A percentile compares a stretch with the other conserved stretches of the same genome.
These are phyloP conservation scores for Drosophila mercatorum DNA, from an alignment of 2,888 invertebrate genomes.

Conservation along the genomic window DNA sequence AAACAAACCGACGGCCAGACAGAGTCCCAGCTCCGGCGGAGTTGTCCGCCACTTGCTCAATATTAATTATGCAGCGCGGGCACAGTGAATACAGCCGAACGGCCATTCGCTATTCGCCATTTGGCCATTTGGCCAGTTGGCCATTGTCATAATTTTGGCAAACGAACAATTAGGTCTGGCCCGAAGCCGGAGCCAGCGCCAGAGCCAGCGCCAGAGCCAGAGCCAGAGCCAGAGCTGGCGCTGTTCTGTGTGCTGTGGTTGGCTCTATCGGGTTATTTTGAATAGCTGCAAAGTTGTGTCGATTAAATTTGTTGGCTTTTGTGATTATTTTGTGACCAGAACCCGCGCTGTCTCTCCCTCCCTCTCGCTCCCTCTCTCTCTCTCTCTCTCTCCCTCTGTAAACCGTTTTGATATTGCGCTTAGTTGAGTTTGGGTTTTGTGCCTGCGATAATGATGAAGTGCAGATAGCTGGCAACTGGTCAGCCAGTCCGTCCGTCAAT, in stretches of 20 bases:
- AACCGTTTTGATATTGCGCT: not conserved
- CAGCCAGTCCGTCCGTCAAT: conserved; percentile 1
- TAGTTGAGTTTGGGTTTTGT: conserved; percentile 32
- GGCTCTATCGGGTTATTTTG: conserved; percentile 14
- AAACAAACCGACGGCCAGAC: conserved; percentile 3
- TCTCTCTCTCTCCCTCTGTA: not conserved
- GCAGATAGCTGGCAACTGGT: conserved; percentile 15
- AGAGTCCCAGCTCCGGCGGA: not conserved
- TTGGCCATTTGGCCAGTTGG: conserved; percentile 21
- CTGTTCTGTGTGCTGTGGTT: not conserved
- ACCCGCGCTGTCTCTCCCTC: not conserved
- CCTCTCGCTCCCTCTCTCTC: not conserved
- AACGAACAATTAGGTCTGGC: conserved; percentile 64
- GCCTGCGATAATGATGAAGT: conserved; percentile 29
- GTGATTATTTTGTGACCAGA: conserved; percentile 46
- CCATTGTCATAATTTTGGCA: conserved; percentile 64
- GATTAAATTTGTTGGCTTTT: conserved; percentile 60
- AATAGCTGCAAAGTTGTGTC: conserved; percentile 50
- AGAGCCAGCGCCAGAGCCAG: not conserved
- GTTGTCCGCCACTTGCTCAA: conserved; percentile 51
- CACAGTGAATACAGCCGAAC: conserved; percentile 10
- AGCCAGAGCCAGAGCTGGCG: not conserved
- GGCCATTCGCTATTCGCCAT: conserved; percentile 6
- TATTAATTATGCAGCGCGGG: conserved; percentile 58
- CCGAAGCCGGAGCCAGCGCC: conserved; percentile 22